Conservation (phyloP, 1,140 invertebrate genomes). For the Paramacrobiotus metropolitanus region DNA sequence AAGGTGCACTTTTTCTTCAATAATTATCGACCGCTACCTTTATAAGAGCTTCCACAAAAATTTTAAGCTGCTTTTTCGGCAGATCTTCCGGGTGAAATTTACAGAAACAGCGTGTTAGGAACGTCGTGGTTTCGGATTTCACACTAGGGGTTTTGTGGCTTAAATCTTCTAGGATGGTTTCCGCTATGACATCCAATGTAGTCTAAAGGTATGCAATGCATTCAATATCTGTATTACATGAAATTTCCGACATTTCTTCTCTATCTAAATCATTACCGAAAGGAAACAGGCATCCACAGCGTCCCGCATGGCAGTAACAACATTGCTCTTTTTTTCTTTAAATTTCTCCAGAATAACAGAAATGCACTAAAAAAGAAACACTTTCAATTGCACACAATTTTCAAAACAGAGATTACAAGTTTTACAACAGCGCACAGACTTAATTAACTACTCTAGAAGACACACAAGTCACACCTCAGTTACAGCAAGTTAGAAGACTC, state of each 20-base stretch:
- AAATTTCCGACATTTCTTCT: neutral
- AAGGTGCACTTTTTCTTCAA: neutral
- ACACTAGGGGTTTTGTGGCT: constrained; percentile 86
- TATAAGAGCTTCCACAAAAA: constrained; percentile 47
- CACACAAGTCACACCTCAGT: neutral
- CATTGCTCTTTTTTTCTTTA: constrained; percentile 84
- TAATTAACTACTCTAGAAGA: too few relatives aligned
- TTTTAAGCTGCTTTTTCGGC: constrained; percentile 77
- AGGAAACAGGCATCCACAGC: constrained; percentile 49
- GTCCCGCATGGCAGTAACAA: constrained; percentile 57
- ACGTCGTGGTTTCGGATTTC: constrained; percentile 71
- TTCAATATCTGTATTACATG: constrained; percentile 11
- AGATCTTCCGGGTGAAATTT: constrained; percentile 49
- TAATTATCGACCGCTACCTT: too few relatives aligned
- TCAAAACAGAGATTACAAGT: too few relatives aligned
- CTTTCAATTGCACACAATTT: too few relatives aligned
- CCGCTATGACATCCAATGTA: constrained; percentile 58
- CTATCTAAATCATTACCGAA: constrained; percentile 28
- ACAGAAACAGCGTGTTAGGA: constrained; percentile 55
- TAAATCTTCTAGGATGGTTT: constrained; percentile 55
- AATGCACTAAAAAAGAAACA: constrained; percentile 35
- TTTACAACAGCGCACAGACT: too few relatives aligned
- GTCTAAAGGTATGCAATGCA: too few relatives aligned
- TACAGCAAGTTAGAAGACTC: neutral
- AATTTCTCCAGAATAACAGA: constrained; percentile 74